Percentiles rank a stretch among this genome's conserved stretches.
Conservation (phyloP, 2,797 vertebrate genomes). For the Sebastiscus albofasciatus region DNA sequence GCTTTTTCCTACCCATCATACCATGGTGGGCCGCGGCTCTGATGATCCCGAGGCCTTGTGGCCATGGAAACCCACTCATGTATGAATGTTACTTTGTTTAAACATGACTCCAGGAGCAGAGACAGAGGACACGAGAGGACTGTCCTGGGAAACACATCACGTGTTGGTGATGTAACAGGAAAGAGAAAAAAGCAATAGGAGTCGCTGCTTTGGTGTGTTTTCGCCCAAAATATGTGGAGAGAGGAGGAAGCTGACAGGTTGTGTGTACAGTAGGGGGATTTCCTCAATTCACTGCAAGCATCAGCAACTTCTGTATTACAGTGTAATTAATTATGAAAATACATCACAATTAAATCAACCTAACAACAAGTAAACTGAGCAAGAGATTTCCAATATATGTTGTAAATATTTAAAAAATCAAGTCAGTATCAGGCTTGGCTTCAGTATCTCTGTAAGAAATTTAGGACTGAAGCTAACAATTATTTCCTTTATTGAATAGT, state of each 20-base stretch:
- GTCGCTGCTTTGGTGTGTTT: slow-evolving; percentile 6
- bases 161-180: slow-evolving; percentile 70
- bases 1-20: slow-evolving; percentile 74
- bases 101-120: slow-evolving; percentile 75
- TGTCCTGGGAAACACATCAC: slow-evolving; percentile 61
- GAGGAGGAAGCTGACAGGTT: slow-evolving; percentile 11
- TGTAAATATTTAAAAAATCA: background rate
- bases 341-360: background rate
- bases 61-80: slow-evolving; percentile 81
- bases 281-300: background rate
- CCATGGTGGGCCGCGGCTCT: slow-evolving; percentile 68
- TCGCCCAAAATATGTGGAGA: background rate
- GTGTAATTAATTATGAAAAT: background rate
- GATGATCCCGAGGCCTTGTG: slow-evolving; percentile 72
- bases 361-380: background rate
- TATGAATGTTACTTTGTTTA: slow-evolving; percentile 82
- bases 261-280: background rate
- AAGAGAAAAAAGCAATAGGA: background rate
- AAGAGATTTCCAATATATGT: background rate
- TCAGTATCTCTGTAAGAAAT: background rate
- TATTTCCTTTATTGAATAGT: background rate
- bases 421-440: background rate
- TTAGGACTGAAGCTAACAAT: background rate
- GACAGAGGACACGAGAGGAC: slow-evolving; percentile 57
- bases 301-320: background rate